Evolutionary conservation across 1,140 invertebrate species (phyloP).

Genomic region (Olivierus martensii): DNA sequence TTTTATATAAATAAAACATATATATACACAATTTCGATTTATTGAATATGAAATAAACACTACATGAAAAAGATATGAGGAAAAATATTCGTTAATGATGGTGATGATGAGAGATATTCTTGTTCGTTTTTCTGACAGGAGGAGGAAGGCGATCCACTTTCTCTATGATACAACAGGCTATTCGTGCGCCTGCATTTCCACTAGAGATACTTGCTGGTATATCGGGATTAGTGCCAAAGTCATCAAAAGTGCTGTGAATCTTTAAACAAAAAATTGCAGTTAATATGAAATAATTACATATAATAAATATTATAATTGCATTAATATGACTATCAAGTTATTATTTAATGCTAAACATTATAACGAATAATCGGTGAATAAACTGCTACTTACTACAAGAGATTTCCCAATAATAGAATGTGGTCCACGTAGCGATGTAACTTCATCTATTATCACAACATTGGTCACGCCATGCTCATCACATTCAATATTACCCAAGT

Average conservation of each 20-base stretch:
- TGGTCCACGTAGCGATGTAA: conserved; percentile 52
- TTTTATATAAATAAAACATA: too few species aligned
- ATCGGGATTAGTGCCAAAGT: conserved; percentile 36
- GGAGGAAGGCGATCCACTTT: conserved; percentile 3
- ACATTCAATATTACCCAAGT: conserved; percentile 79
- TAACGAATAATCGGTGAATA: not conserved
- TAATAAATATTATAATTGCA: not conserved
- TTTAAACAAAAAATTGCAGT: not conserved
- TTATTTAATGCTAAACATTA: not conserved
- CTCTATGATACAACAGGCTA: conserved; percentile 38
- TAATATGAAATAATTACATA: not conserved
- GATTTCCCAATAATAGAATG: conserved; percentile 76
- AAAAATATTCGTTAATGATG: too few species aligned
- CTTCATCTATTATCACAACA: conserved; percentile 54
- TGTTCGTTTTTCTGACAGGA: too few species aligned
- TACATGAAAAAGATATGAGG: too few species aligned
- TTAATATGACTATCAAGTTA: not conserved
- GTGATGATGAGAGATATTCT: too few species aligned
- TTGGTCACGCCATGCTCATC: conserved; percentile 53
- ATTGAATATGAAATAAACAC: too few species aligned
- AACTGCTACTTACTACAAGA: conserved; percentile 48
- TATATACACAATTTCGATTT: too few species aligned
- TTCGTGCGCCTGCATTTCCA: conserved; percentile 37
- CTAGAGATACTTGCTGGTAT: conserved; percentile 32
- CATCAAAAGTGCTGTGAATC: conserved; percentile 36